phyloP scores from a whole-genome alignment of 1,140 invertebrate genomes.

The Neotoxoptera formosana region DNA sequence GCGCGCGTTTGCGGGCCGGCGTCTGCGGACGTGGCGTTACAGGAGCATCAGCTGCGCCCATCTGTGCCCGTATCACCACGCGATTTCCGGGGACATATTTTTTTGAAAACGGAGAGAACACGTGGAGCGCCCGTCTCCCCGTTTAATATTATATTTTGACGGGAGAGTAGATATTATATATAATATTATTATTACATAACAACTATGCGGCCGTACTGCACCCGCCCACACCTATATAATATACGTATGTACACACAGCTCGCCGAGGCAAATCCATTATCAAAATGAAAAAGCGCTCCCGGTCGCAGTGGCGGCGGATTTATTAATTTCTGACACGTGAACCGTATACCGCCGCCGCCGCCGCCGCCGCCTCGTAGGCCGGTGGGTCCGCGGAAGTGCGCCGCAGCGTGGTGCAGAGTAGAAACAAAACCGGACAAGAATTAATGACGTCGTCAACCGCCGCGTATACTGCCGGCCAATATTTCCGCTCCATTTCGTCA shows the following conservation, averaged over 20 bases:
- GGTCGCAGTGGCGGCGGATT: constrained; percentile 39
- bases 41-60: background rate
- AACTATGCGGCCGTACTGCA: background rate
- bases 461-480: constrained; percentile 30
- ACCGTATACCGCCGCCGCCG: background rate
- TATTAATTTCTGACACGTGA: constrained; percentile 58
- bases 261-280: constrained; percentile 37
- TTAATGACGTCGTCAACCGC: constrained; percentile 57
- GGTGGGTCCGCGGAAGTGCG: background rate
- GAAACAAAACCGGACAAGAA: constrained; percentile 55
- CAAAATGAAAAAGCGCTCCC: constrained; percentile 53
- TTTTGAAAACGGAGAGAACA: background rate
- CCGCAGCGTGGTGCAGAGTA: background rate
- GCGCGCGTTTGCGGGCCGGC: background rate
- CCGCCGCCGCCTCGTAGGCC: background rate
- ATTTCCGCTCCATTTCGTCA: constrained; percentile 57
- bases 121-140: background rate
- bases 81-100: background rate
- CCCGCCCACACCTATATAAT: background rate
- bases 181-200: background rate
- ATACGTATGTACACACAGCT: background rate
- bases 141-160: background rate
- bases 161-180: background rate
- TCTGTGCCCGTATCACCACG: background rate
- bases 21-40: background rate